Percentiles rank a stretch among this genome's conserved stretches.
These are phyloP conservation scores for Pyralis farinalis DNA, from an alignment of 2,888 invertebrate genomes.

Conservation along the genomic window DNA sequence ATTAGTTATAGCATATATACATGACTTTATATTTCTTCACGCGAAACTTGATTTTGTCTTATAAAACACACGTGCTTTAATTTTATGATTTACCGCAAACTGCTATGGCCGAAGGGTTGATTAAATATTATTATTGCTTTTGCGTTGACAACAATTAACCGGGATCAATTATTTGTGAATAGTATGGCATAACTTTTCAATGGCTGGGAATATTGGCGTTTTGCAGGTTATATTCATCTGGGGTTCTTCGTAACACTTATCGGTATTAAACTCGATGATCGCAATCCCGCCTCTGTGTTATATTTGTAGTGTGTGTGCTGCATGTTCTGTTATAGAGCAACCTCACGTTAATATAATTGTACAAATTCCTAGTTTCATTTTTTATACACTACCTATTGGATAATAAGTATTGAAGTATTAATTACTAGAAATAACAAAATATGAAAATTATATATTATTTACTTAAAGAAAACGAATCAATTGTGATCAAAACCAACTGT, in stretches of 20 bases:
- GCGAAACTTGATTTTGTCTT: conserved; percentile 50
- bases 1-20: conserved; percentile 58
- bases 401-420: neutral
- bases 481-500: too few species aligned
- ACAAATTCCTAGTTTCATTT: neutral
- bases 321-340: conserved; percentile 50
- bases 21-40: conserved; percentile 49
- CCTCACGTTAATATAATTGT: neutral
- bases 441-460: too few species aligned
- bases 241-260: conserved; percentile 21
- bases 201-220: conserved; percentile 21
- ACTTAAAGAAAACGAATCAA: too few species aligned
- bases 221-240: conserved; percentile 18
- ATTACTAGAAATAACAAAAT: too few species aligned
- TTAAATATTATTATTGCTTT: conserved; percentile 49
- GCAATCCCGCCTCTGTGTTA: conserved; percentile 70
- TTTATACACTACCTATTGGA: neutral
- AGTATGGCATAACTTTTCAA: conserved; percentile 3
- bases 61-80: conserved; percentile 62
- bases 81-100: conserved; percentile 58
- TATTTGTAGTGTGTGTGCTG: conserved; percentile 54
- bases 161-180: neutral
- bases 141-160: conserved; percentile 36
- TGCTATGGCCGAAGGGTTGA: conserved; percentile 49
- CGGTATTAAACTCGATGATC: conserved; percentile 67